Base-by-base conservation (phyloP, 2,797 vertebrate species). In the Nyctalus aviator region DNA sequence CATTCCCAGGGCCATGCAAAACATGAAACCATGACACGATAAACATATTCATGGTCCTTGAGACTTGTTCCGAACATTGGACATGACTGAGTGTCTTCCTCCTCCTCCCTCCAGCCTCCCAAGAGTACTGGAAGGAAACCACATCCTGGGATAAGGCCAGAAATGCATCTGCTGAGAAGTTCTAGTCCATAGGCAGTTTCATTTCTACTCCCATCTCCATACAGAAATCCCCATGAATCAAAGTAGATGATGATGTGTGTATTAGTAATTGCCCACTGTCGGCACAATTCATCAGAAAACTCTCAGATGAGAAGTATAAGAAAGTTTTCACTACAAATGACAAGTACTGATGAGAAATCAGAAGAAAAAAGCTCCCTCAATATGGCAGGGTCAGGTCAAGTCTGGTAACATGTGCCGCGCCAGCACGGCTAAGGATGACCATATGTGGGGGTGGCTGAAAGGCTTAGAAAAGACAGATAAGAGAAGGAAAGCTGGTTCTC, bases 61-160 rank as follows among this genome's bases (percentile, higher is more conserved):
- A 96, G 77, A 72, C 48, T 89, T 88, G 37, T 62, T 79, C 57
- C 75, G 94, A 96, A 96, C 94, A 86, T 27, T 88, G 55, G 55
- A 46, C 69, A 41, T 91, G 30, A n/a, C 59, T 46, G 30, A 94
- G 46, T 57, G 44, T 84, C 81, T 69, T 93, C 79, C 57, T 88
- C 79, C 48, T 13, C 17, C 85, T 62, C 69, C 37, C 48, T 88
- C 69, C 21, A 72, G 50, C 72, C 59, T 93, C 71, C 71, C 76
- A 73, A 81, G 59, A 81, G 57, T 44, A 32, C 92, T 92, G 46
- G 59, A 76, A 79, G 91, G 81, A 94, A 96, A 85, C 69, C 81
- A 93, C 84, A 94, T 94, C 77, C 94, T 95, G 69, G 30, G 68
- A 44, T 77, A 59, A 69, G 37, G 73, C 55, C 17, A 90, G 85